Conservation (phyloP, 30 jellyfish, hydroid and myxozoan species). For the Turritopsis dohrnii region DNA sequence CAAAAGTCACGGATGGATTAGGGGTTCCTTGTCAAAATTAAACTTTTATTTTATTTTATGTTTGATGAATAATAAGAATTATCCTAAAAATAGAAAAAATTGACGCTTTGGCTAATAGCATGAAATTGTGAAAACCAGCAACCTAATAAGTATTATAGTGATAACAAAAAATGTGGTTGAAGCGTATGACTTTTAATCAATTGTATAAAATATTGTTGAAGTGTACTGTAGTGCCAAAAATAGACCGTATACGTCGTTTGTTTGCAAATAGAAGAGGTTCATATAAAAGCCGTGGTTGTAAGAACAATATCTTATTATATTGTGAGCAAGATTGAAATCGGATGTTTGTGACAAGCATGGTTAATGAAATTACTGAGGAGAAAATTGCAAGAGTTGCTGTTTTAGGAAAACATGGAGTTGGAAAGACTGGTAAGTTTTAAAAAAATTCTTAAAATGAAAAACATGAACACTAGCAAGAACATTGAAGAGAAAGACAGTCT, state of each 20-base stretch:
- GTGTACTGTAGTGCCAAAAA: background rate
- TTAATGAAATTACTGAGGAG: conserved; percentile 36
- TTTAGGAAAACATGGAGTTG: conserved; percentile 79
- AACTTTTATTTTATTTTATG: background rate
- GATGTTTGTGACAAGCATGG: background rate
- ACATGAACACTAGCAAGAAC: background rate
- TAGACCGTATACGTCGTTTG: background rate
- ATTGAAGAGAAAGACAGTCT: background rate
- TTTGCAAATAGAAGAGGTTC: background rate
- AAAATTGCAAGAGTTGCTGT: conserved; percentile 55
- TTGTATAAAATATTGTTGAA: background rate
- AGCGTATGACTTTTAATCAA: background rate
- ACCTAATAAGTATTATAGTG: background rate
- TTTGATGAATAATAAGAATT: background rate
- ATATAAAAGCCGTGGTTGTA: background rate
- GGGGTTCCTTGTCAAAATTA: background rate
- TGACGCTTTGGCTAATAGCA: background rate
- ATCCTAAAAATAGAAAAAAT: background rate
- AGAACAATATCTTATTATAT: background rate
- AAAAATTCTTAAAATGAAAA: background rate
- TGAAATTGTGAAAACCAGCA: background rate
- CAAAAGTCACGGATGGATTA: background rate
- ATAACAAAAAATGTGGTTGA: background rate
- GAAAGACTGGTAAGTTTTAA: conserved; percentile 66
- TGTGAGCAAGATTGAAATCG: background rate